Percentiles rank a stretch among this genome's conserved stretches.
Evolutionary conservation across 2,888 invertebrate genomes (phyloP).

Genomic region (Melanophora roralis): DNA sequence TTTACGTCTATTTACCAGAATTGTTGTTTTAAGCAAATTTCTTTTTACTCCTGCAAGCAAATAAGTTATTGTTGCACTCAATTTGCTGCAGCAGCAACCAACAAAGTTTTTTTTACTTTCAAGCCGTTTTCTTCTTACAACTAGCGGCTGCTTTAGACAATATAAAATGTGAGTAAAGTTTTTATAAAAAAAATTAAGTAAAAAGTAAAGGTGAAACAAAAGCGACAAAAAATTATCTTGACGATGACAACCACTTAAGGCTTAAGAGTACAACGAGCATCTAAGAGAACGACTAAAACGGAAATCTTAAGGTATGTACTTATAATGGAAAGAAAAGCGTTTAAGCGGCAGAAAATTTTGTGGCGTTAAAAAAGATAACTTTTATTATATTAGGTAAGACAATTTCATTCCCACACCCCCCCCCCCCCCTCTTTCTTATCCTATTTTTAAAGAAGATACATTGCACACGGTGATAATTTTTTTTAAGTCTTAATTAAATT

Average conservation of each 20-base stretch:
- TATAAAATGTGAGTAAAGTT: conserved; percentile 29
- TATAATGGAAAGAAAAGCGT: neutral
- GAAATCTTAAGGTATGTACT: conserved; percentile 10
- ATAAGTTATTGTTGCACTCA: conserved; percentile 59
- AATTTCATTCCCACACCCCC: no score
- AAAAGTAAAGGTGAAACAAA: neutral
- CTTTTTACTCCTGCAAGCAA: conserved; percentile 28
- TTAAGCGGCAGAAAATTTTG: neutral
- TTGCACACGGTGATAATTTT: no score
- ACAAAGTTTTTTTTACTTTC: conserved; percentile 8
- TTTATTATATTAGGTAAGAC: no score
- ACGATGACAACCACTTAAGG: conserved; percentile 54
- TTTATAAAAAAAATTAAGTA: neutral
- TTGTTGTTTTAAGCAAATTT: conserved; percentile 49
- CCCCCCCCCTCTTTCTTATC: no score
- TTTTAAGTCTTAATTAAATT: no score
- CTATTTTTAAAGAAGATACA: no score
- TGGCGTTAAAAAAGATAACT: no score
- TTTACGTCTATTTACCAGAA: conserved; percentile 57
- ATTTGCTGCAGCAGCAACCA: conserved; percentile 29
- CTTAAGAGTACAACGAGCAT: neutral
- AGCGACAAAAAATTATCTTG: conserved; percentile 25
- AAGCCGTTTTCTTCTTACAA: conserved; percentile 32
- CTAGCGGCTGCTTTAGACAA: conserved; percentile 27
- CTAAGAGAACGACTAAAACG: conserved; percentile 15